Conservation (phyloP, 2,888 invertebrate genomes). For the Tipula unca region DNA sequence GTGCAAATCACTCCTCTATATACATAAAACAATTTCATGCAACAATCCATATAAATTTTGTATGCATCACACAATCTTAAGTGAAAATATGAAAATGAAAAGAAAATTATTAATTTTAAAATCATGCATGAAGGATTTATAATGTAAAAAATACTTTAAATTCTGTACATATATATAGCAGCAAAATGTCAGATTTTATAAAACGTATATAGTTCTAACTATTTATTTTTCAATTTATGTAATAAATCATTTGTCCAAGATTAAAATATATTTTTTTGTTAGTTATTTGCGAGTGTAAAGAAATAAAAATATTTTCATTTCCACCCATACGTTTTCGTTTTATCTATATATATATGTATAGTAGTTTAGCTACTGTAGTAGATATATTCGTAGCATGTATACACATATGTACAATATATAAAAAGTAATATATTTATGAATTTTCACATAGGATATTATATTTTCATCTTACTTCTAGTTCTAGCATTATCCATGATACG, state of each 20-base stretch:
- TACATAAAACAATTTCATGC: background rate
- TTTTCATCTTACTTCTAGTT: background rate
- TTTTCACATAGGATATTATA: background rate
- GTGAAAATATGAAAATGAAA: background rate
- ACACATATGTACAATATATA: background rate
- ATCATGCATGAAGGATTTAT: background rate
- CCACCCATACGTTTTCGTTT: background rate
- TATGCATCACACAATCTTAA: background rate
- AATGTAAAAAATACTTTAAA: background rate
- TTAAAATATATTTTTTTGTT: background rate
- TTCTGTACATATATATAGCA: background rate
- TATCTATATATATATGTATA: too few relatives aligned
- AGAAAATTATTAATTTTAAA: background rate
- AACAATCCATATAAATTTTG: background rate
- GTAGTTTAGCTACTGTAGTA: background rate
- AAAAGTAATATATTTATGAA: background rate
- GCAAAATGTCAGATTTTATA: background rate
- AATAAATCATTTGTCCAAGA: slow-evolving; percentile 8
- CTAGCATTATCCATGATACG: background rate
- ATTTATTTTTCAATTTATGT: background rate
- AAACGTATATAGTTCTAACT: background rate
- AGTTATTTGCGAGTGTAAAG: background rate
- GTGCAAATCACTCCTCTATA: background rate
- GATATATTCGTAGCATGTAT: background rate
- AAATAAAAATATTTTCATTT: background rate